phyloP scores from a whole-genome alignment of 2,888 invertebrate species.

The Tupiocoris notatus region DNA sequence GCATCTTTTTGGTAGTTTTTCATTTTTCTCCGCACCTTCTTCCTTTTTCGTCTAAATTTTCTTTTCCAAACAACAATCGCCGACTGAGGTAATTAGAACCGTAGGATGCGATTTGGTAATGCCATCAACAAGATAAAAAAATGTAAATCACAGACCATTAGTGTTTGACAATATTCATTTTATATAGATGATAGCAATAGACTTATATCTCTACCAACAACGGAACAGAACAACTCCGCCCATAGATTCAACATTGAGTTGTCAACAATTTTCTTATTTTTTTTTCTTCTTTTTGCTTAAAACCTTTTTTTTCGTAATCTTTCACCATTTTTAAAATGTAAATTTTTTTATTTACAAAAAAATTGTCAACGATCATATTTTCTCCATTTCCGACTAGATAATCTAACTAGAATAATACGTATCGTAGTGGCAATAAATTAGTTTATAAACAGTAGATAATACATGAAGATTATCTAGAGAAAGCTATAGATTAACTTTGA shows the following conservation, averaged over 20 bases:
- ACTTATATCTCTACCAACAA: constrained; percentile 2
- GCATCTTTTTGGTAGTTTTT: background rate
- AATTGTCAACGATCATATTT: background rate
- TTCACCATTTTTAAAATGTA: background rate
- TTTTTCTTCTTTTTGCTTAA: constrained; percentile 16
- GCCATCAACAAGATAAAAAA: constrained; percentile 10
- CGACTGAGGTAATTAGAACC: background rate
- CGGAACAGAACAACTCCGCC: background rate
- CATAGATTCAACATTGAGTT: background rate
- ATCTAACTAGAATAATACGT: constrained; percentile 30
- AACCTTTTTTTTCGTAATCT: no score
- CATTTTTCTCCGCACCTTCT: background rate
- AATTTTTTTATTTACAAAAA: background rate
- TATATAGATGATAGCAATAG: background rate
- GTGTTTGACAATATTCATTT: constrained; percentile 17
- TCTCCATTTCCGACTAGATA: constrained; percentile 18
- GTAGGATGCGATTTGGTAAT: background rate
- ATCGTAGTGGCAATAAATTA: constrained; percentile 31
- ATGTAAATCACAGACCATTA: constrained; percentile 41
- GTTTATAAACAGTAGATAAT: constrained; percentile 27
- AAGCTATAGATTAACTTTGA: constrained; percentile 18
- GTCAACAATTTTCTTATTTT: background rate
- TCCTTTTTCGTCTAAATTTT: constrained; percentile 26
- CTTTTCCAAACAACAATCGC: constrained; percentile 7
- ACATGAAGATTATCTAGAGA: constrained; percentile 16